A percentile compares a stretch with the other conserved stretches of the same genome.
Evolutionary conservation across 2,113 vertebrate genomes (phyloP).

Genomic region (Rhinichthys klamathensis): DNA sequence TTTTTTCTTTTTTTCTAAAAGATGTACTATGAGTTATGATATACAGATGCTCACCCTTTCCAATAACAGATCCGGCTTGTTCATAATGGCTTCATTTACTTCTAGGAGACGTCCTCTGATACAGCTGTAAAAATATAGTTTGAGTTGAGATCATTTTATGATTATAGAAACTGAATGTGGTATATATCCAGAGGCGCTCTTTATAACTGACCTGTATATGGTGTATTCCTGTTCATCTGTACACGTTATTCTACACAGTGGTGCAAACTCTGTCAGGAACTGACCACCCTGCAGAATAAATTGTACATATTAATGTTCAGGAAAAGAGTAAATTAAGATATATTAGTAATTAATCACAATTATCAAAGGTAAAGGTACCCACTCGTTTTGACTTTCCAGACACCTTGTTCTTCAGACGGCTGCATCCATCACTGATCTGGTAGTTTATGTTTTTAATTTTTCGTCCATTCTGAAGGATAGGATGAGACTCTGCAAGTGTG

Average conservation of each 20-base stretch:
- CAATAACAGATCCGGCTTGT: slow-evolving; percentile 82
- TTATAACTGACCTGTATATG: slow-evolving; percentile 84
- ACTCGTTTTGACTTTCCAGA: slow-evolving; percentile 98
- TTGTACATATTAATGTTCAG: background rate
- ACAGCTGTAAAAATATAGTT: slow-evolving; percentile 76
- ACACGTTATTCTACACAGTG: slow-evolving; percentile 91
- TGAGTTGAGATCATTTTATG: background rate
- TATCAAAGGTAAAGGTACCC: slow-evolving; percentile 51
- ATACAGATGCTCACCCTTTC: slow-evolving; percentile 82
- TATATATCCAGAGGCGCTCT: background rate
- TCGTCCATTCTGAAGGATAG: slow-evolving; percentile 86
- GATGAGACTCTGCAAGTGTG: slow-evolving; percentile 93
- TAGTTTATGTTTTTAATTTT: slow-evolving; percentile 88
- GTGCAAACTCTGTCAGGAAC: slow-evolving; percentile 94
- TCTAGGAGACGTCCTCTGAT: slow-evolving; percentile 93
- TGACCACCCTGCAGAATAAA: slow-evolving; percentile 85
- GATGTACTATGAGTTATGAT: background rate
- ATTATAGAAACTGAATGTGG: background rate
- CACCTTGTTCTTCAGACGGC: slow-evolving; percentile 94
- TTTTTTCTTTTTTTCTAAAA: background rate
- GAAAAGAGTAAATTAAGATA: background rate
- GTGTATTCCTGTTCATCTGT: slow-evolving; percentile 91
- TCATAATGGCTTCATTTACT: slow-evolving; percentile 93
- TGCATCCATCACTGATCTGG: slow-evolving; percentile 94
- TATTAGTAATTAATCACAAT: background rate